These are phyloP conservation scores for Danio kyathit DNA, from an alignment of 2,797 vertebrate species.

Conservation along the genomic window DNA sequence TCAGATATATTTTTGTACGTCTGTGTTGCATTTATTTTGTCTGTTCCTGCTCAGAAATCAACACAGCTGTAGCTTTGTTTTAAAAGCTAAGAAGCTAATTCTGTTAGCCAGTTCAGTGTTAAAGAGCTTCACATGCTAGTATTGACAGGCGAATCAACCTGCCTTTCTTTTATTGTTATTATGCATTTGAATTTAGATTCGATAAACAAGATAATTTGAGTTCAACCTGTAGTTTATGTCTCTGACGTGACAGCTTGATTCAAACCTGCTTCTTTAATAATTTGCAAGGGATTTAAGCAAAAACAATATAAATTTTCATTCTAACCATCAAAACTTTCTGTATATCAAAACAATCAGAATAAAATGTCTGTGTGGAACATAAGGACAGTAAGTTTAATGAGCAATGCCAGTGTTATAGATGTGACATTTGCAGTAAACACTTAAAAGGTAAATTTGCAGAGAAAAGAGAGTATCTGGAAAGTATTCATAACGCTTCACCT, in stretches of 20 bases:
- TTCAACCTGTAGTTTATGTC: neutral
- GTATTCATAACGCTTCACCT: too few relatives aligned
- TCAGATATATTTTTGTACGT: neutral
- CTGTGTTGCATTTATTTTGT: neutral
- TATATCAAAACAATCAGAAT: neutral
- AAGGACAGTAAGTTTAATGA: neutral
- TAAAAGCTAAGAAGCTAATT: conserved; percentile 40
- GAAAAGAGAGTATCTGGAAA: too few relatives aligned
- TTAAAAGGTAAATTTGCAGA: too few relatives aligned
- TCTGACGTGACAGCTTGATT: neutral
- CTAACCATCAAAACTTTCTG: neutral
- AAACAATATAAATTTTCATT: neutral
- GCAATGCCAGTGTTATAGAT: too few relatives aligned
- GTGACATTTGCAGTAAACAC: too few relatives aligned
- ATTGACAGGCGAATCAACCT: conserved; percentile 3
- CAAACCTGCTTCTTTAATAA: neutral
- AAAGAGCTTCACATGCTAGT: conserved; percentile 22
- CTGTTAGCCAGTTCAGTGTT: conserved; percentile 26
- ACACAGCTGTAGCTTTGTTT: neutral
- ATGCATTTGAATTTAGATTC: neutral
- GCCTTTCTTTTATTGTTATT: neutral
- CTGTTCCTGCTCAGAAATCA: neutral
- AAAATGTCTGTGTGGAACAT: neutral
- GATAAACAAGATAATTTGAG: neutral
- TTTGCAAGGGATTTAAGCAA: neutral